Percentiles rank a stretch among this genome's conserved stretches.
Evolutionary conservation across 2,797 vertebrate species (phyloP).

Genomic region (Glyptemys insculpta): DNA sequence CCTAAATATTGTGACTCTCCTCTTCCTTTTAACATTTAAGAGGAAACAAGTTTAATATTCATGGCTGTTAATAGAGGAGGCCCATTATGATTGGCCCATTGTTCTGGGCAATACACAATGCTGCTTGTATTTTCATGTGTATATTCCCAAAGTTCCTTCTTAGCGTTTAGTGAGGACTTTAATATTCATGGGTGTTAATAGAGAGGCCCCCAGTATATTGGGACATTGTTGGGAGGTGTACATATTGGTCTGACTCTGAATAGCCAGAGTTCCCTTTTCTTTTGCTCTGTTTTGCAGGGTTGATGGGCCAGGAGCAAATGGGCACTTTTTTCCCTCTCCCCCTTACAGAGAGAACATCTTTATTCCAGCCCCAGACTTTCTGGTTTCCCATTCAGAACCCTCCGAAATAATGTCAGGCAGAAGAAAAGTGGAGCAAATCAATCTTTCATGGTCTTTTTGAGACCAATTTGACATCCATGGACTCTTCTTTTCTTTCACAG

Average conservation of each 20-base stretch:
- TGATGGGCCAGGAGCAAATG: constrained; percentile 93
- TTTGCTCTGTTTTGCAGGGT: constrained; percentile 89
- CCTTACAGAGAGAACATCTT: constrained; percentile 93
- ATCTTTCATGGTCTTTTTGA: constrained; percentile 94
- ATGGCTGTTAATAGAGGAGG: constrained; percentile 79
- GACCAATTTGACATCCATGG: constrained; percentile 92
- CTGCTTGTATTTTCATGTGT: constrained; percentile 75
- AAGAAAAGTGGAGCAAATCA: constrained; percentile 95
- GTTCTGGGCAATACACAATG: constrained; percentile 71
- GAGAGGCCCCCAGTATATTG: constrained; percentile 90
- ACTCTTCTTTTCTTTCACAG: constrained; percentile 85
- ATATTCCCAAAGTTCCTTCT: constrained; percentile 74
- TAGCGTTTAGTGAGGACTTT: constrained; percentile 83
- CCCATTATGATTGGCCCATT: constrained; percentile 74
- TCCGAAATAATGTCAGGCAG: constrained; percentile 88
- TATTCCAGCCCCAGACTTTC: constrained; percentile 91
- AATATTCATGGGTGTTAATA: constrained; percentile 98
- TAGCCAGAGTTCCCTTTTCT: constrained; percentile 87
- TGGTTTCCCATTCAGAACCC: constrained; percentile 88
- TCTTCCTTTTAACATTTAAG: constrained; percentile 68
- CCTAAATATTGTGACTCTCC: constrained; percentile 65
- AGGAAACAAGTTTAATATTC: constrained; percentile 80
- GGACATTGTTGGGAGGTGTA: constrained; percentile 90
- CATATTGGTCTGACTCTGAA: constrained; percentile 86
- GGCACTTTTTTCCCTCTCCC: constrained; percentile 84